These are phyloP conservation scores for Magallana gigas DNA, from an alignment of 1,140 invertebrate genomes.

Conservation along the genomic window DNA sequence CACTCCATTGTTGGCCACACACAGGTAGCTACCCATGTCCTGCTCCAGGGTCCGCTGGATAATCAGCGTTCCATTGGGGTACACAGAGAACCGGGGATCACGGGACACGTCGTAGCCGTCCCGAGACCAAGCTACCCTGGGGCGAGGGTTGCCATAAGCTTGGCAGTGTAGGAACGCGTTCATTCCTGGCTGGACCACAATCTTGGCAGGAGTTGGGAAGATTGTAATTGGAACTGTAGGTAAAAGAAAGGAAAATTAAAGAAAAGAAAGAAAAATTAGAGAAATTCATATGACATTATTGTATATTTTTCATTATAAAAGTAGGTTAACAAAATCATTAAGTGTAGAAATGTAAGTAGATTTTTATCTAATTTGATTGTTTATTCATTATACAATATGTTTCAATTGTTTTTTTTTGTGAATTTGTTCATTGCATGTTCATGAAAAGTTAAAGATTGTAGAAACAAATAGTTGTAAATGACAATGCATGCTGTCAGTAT, in stretches of 20 bases:
- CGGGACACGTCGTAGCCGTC: constrained; percentile 41
- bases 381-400: too few species aligned
- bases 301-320: too few species aligned
- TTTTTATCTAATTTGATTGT: too few species aligned
- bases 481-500: too few species aligned
- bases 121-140: constrained; percentile 58
- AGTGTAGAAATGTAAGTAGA: too few species aligned
- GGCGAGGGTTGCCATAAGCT: constrained; percentile 58
- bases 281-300: too few species aligned
- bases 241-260: not conserved
- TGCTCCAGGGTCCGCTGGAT: constrained; percentile 49
- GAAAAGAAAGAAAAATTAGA: not conserved
- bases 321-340: too few species aligned
- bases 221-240: constrained; percentile 63
- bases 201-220: constrained; percentile 59
- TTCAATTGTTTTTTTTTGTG: too few species aligned
- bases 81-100: constrained; percentile 52
- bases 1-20: constrained; percentile 67
- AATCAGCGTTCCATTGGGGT: constrained; percentile 67
- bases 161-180: constrained; percentile 69
- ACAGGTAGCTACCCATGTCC: constrained; percentile 64
- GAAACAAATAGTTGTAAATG: too few species aligned
- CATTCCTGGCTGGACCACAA: constrained; percentile 60
- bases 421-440: too few species aligned
- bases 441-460: too few species aligned